Evolutionary conservation across 2,797 vertebrate genomes (phyloP), one percentile per base, ranked within the genome.

Genomic region (Hapalemur alaotrensis): DNA sequence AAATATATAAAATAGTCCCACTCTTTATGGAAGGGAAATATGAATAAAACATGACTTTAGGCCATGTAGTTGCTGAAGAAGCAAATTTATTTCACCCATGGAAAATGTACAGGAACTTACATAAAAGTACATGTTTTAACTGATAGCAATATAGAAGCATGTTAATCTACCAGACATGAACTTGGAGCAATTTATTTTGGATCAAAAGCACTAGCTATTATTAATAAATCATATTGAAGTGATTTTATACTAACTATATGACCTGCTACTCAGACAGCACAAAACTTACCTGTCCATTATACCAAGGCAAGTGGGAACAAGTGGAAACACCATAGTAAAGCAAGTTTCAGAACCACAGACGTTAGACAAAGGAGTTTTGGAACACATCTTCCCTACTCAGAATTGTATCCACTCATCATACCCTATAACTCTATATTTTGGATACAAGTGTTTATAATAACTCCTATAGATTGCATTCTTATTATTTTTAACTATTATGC

Each of bases 341-440:
- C 43, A 88, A 65, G 94, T 92, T 95, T 80, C 85, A 95, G 96
- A 98, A 95, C 85, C 67, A 65, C 13, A 95, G 50, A 80, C 90
- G 86, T 81, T 96, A 79, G 98, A 98, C 96, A 97, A 98, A 98
- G 97, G 82, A 97, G 28, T 73, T 96, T 95, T 88, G 90, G 90
- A 97, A 93, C 97, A 98, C 83, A 94, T 94, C 92, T 96, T 97
- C 48, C 41, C 97, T 98, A 95, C 96, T 98, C 84, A 97, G 96
- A 98, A n/a, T 93, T 97, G 32, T 95, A 91, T 95, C 93, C 95
- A 97, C 65, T 75, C 93, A 95, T 96, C 65, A 73, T 54, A 65
- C 13, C 69, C 90, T 91, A 78, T 86, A 22, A 96, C 92, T 96
- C 73, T 91, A 57, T 80, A 94, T 97, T 98, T 97, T 97, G 93